These are phyloP conservation scores for Halocaridina rubra DNA, from an alignment of 2,888 invertebrate genomes.

Conservation along the genomic window DNA sequence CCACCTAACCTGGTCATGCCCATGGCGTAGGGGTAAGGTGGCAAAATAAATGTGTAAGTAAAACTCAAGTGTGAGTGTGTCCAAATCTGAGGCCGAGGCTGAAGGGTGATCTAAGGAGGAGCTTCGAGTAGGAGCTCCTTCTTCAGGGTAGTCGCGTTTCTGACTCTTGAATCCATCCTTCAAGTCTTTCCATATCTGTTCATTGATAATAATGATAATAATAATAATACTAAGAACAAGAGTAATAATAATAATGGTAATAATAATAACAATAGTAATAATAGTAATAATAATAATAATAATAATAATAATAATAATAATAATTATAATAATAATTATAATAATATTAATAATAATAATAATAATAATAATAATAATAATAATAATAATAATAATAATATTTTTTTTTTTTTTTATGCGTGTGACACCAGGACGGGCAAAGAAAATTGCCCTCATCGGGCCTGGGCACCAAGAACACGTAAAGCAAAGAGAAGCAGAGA, in stretches of 20 bases:
- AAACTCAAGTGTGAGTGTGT: slow-evolving; percentile 51
- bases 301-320: neutral
- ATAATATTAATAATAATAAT: neutral
- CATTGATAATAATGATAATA: neutral
- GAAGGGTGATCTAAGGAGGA: neutral
- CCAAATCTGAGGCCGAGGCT: neutral
- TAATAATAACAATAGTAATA: neutral
- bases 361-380: neutral
- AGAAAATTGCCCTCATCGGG: no score
- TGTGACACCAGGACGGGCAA: no score
- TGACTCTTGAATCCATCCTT: no score
- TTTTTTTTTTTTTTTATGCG: neutral
- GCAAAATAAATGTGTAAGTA: slow-evolving; percentile 59
- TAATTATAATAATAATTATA: neutral
- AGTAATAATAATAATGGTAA: no score
- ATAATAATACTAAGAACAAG: no score
- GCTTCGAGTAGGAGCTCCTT: neutral
- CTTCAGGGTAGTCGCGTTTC: no score
- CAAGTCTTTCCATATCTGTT: neutral
- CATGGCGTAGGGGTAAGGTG: slow-evolving; percentile 44
- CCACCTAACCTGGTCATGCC: slow-evolving; percentile 38
- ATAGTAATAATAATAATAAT: slow-evolving; percentile 7
- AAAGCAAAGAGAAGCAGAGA: no score
- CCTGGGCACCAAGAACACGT: no score
- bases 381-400: neutral